Conservation (phyloP, 1,140 invertebrate genomes). For the Sitophilus oryzae region DNA sequence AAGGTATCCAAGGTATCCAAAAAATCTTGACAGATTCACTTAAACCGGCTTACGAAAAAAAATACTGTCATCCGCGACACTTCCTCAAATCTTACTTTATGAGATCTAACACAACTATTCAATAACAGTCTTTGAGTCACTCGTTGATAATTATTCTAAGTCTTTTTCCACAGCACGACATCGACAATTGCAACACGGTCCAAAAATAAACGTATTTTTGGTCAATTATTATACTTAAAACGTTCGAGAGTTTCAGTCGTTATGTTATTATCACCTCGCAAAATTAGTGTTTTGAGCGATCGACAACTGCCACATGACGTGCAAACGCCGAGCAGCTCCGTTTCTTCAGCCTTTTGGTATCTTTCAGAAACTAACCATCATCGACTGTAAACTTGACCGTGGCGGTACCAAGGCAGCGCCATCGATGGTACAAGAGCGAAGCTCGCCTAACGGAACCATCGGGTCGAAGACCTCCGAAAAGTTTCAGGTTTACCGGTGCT, state of each 20-base stretch:
- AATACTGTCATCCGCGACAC: conserved; percentile 13
- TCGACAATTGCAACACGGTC: too few relatives aligned
- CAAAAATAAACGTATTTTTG: too few relatives aligned
- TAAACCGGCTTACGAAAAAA: conserved; percentile 19
- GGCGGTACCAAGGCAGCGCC: conserved; percentile 37
- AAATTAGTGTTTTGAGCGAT: conserved; percentile 1
- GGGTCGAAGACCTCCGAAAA: conserved; percentile 43
- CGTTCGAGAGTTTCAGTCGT: too few relatives aligned
- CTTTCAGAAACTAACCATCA: conserved; percentile 42
- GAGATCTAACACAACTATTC: not conserved
- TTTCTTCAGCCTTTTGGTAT: conserved; percentile 29
- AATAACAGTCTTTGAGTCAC: not conserved
- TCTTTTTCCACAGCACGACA: not conserved
- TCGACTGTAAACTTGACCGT: conserved; percentile 44
- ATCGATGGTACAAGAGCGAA: conserved; percentile 37
- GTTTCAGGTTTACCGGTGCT: conserved; percentile 7
- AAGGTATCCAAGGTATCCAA: conserved; percentile 38
- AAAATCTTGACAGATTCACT: conserved; percentile 34
- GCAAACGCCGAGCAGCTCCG: conserved; percentile 22
- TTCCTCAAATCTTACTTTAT: not conserved
- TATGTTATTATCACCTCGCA: not conserved
- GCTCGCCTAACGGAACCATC: conserved; percentile 37
- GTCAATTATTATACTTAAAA: too few relatives aligned
- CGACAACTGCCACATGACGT: conserved; percentile 2
- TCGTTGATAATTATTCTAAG: not conserved